Evolutionary conservation across 1,140 invertebrate species (phyloP).

Genomic region (Contarinia nasturtii): DNA sequence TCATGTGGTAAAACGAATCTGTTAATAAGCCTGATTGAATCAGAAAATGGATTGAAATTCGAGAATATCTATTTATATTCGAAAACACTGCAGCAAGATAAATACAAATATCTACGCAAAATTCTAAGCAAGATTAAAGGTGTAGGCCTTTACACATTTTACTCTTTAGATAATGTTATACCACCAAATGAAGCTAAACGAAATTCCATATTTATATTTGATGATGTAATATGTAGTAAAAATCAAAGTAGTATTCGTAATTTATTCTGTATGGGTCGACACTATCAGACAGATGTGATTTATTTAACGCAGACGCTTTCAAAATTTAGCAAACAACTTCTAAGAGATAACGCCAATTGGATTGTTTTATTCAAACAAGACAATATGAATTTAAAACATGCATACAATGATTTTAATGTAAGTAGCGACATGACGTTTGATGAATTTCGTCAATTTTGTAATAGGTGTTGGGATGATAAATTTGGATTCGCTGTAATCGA

Average conservation of each 20-base stretch:
- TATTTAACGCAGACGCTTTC: conserved; percentile 22
- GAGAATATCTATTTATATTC: conserved; percentile 17
- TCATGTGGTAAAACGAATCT: conserved; percentile 19
- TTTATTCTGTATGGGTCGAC: conserved; percentile 21
- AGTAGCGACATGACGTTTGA: conserved; percentile 13
- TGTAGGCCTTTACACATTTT: conserved; percentile 7
- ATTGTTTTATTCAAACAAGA: conserved; percentile 22
- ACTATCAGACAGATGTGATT: conserved; percentile 20
- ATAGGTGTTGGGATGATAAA: conserved; percentile 9
- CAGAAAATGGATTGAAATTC: conserved; percentile 19
- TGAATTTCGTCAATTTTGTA: conserved; percentile 12
- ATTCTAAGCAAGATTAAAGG: conserved; percentile 11
- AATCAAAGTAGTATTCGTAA: conserved; percentile 13
- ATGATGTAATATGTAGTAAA: conserved; percentile 20
- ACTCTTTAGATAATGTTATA: conserved; percentile 7
- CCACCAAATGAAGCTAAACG: conserved; percentile 6
- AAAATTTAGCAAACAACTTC: conserved; percentile 20
- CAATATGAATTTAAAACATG: conserved; percentile 20
- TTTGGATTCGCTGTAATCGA: conserved; percentile 14
- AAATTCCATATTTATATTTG: conserved; percentile 20
- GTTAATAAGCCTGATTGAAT: conserved; percentile 14
- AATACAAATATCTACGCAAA: conserved; percentile 11
- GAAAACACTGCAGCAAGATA: conserved; percentile 14
- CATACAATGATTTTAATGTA: conserved; percentile 20
- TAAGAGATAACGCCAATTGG: conserved; percentile 22